phyloP scores from a whole-genome alignment of 2,888 invertebrate species.

The Tryphoninae sp. region DNA sequence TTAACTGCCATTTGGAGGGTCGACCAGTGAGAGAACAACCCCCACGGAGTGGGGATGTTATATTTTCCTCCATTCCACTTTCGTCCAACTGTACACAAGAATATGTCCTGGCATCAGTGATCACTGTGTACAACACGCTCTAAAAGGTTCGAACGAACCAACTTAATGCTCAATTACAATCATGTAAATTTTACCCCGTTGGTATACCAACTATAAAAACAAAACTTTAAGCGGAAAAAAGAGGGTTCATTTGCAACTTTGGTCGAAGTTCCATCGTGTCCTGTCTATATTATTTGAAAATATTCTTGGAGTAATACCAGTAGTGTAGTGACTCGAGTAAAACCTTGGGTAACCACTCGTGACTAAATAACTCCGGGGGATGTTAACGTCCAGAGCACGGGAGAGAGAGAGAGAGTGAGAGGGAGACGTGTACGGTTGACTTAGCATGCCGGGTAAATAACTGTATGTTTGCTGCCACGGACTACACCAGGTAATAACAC shows the following conservation, averaged over 20 bases:
- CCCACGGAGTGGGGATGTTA: conserved; percentile 28
- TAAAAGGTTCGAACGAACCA: conserved; percentile 15
- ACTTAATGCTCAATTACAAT: conserved; percentile 16
- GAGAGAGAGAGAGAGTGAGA: conserved; percentile 19
- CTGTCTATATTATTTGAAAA: conserved; percentile 41
- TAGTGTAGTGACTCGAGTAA: conserved; percentile 41
- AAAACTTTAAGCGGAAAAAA: not conserved
- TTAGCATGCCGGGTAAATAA: conserved; percentile 54
- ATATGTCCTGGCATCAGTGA: not conserved
- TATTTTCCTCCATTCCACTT: conserved; percentile 23
- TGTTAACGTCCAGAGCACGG: conserved; percentile 35
- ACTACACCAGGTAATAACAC: conserved; percentile 47
- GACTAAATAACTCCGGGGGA: conserved; percentile 56
- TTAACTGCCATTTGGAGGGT: conserved; percentile 77
- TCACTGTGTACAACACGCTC: not conserved
- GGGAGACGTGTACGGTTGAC: conserved; percentile 55
- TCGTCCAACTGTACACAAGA: conserved; percentile 1
- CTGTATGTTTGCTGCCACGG: conserved; percentile 48
- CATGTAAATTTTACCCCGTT: not conserved
- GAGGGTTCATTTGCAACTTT: not conserved
- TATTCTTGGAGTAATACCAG: conserved; percentile 49
- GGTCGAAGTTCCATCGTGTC: conserved; percentile 14
- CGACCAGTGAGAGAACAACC: conserved; percentile 41
- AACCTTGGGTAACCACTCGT: conserved; percentile 56
- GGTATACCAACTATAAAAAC: not conserved